Evolutionary conservation across 1,140 invertebrate genomes (phyloP).

Genomic region (Metaphire vulgaris): DNA sequence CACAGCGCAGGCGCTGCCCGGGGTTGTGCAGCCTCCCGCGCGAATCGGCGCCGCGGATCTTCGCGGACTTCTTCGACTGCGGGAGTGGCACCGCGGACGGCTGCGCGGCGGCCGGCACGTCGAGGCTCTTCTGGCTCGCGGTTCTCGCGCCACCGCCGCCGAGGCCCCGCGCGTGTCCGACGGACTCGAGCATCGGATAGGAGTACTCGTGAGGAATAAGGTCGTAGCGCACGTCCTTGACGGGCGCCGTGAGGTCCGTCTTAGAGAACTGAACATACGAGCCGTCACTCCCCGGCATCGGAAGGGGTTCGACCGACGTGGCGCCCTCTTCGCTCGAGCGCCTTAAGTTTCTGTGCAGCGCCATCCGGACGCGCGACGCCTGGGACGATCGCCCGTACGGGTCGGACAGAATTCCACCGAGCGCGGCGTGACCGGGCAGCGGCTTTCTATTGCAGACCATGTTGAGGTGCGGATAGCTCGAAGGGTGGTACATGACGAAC

Average conservation of each 20-base stretch:
- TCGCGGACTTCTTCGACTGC: conserved; percentile 3
- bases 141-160: background rate
- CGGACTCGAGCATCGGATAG: conserved; percentile 66
- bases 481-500: background rate
- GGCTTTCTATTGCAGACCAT: background rate
- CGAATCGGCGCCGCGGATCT: conserved; percentile 51
- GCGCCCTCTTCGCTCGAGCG: conserved; percentile 4
- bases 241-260: conserved; percentile 2
- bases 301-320: background rate
- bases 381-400: background rate
- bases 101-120: background rate
- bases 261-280: conserved; percentile 76
- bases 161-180: background rate
- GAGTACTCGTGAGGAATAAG: conserved; percentile 64
- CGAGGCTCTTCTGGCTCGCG: background rate
- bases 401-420: background rate
- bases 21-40: conserved; percentile 29
- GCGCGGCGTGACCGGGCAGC: background rate
- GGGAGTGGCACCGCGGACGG: background rate
- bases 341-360: background rate
- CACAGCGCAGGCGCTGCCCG: conserved; percentile 44
- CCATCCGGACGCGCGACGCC: background rate
- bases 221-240: conserved; percentile 15
- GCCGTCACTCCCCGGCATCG: conserved; percentile 53
- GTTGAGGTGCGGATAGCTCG: background rate